phyloP scores from a whole-genome alignment of 2,797 vertebrate species.

The Mus caroli region DNA sequence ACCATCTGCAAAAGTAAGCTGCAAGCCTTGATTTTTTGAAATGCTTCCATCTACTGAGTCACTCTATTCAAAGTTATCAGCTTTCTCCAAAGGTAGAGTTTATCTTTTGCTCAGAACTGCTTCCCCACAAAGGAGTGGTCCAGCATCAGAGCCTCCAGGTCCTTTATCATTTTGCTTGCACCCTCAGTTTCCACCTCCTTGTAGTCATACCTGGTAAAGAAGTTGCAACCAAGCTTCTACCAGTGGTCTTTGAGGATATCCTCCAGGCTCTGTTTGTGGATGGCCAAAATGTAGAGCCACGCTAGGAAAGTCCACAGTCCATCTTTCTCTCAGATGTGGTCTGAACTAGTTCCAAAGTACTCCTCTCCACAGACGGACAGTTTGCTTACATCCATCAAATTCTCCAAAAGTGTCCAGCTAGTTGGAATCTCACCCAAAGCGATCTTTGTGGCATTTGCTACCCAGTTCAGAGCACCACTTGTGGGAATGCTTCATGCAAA shows the following conservation, averaged over 20 bases:
- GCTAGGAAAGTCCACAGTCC: constrained; percentile 98
- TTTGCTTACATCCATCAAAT: too few relatives aligned
- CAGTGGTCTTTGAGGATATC: constrained; percentile 99
- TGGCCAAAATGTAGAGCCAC: constrained; percentile 97
- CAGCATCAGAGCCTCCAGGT: constrained; percentile 94
- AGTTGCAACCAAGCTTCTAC: constrained; percentile 98
- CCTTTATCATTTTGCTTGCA: constrained; percentile 97
- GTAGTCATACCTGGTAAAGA: constrained; percentile 97
- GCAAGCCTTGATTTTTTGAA: constrained; percentile 95
- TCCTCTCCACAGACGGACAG: too few relatives aligned
- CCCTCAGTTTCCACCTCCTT: constrained; percentile 97
- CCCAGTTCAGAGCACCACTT: constrained; percentile 96
- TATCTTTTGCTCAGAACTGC: constrained; percentile 93
- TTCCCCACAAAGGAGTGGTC: constrained; percentile 95
- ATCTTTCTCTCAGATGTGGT: constrained; percentile 98
- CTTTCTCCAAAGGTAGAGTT: constrained; percentile 95
- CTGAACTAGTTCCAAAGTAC: constrained; percentile 89
- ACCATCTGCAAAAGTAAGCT: too few relatives aligned
- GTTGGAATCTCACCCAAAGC: too few relatives aligned
- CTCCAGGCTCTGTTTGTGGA: constrained; percentile 97
- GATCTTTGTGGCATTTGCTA: too few relatives aligned
- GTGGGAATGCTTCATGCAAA: constrained; percentile 99
- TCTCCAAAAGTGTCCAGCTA: too few relatives aligned
- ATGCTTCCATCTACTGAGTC: constrained; percentile 97
- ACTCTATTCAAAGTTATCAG: constrained; percentile 97